These are phyloP conservation scores for Chondrilla cf. caribensis DNA, from an alignment of 37 sponge, comb jelly and placozoan species.

Conservation along the genomic window DNA sequence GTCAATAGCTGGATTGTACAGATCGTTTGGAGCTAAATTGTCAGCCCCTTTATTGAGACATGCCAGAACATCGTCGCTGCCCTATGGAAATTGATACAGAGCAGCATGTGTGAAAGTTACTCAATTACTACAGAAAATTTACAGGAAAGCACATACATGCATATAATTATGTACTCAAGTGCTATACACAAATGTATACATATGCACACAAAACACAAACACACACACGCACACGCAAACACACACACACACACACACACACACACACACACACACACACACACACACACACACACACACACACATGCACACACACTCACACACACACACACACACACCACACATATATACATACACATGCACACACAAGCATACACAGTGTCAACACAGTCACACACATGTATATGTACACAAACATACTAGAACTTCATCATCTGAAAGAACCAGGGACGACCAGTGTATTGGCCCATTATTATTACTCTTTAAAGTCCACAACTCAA, in stretches of 20 bases:
- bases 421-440: neutral
- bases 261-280: constrained; percentile 34
- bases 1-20: neutral
- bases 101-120: neutral
- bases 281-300: constrained; percentile 71
- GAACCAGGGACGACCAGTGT: too few species aligned
- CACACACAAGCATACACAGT: too few species aligned
- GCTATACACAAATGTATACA: too few species aligned
- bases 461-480: too few species aligned
- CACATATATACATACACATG: constrained; percentile 19
- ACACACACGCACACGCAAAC: neutral
- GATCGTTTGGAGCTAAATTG: neutral
- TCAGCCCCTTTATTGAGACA: neutral
- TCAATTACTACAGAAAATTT: neutral
- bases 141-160: too few species aligned
- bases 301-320: neutral
- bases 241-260: neutral
- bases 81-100: too few species aligned
- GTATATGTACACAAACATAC: constrained; percentile 25
- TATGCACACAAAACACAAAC: neutral
- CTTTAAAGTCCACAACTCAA: neutral
- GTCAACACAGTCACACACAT: constrained; percentile 32
- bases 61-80: constrained; percentile 3
- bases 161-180: too few species aligned
- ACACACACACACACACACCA: neutral